These are phyloP conservation scores for Melanotaenia boesemani DNA, from an alignment of 2,797 vertebrate genomes.

Conservation along the genomic window DNA sequence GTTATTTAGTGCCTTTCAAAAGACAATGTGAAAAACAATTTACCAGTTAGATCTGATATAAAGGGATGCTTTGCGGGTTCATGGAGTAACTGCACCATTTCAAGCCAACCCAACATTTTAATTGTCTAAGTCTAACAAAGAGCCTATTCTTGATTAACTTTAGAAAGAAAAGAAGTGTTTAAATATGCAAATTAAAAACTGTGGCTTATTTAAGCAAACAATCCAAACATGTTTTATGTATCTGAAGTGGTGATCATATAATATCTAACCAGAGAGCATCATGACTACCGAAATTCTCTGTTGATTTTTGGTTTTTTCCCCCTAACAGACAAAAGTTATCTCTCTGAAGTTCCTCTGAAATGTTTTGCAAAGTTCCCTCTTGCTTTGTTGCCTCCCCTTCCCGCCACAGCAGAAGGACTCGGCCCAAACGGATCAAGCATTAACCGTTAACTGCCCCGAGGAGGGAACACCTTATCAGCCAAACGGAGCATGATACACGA, in stretches of 20 bases:
- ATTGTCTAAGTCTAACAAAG: neutral
- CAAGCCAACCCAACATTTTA: neutral
- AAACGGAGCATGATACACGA: constrained; percentile 28
- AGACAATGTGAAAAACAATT: neutral
- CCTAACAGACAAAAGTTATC: constrained; percentile 26
- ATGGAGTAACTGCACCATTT: neutral
- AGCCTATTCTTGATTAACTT: neutral
- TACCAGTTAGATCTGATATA: neutral
- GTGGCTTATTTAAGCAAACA: no score
- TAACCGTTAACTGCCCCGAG: constrained; percentile 63
- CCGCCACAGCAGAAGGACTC: neutral
- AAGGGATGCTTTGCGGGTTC: neutral
- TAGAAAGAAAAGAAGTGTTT: constrained; percentile 5
- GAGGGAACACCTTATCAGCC: constrained; percentile 60
- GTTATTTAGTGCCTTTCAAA: constrained; percentile 1
- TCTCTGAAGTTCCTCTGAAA: constrained; percentile 40
- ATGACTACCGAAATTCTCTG: neutral
- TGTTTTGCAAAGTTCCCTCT: constrained; percentile 41
- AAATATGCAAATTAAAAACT: constrained; percentile 23
- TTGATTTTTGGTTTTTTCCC: constrained; percentile 6
- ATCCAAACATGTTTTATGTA: no score
- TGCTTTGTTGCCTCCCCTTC: constrained; percentile 16
- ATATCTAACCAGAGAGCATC: neutral
- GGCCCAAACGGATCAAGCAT: constrained; percentile 33
- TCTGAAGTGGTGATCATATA: neutral